Evolutionary conservation across 2,797 vertebrate genomes (phyloP), one percentile per base, ranked within the genome.

Genomic region (Botia kubotai): DNA sequence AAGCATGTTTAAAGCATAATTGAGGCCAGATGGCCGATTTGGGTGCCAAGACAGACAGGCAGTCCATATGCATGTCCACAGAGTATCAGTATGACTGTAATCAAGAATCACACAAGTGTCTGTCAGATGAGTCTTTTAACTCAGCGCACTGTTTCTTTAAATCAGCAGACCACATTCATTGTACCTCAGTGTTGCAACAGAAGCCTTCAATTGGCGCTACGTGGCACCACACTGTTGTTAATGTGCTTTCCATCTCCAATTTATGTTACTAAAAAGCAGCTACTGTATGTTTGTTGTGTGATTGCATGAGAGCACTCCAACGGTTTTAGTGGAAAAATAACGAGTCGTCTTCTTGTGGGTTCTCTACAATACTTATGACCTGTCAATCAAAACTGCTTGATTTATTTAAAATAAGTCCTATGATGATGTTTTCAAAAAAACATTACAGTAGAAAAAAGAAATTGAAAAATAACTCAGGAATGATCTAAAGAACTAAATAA

Each of bases 1-100:
- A 87, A 87, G 84, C 82, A 80, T 85, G 86, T 85, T 87, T 85
- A 87, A 84, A 83, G 80, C 79, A 85, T 87, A 87, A 87, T 87
- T 87, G 84, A 84, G 86, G 84, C 82, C 86, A 87, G 86, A 87
- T 87, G 86, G 86, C 77, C 75, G 82, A 83, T 75, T 85, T 60
- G 72, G 77, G 79, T 85, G 86, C 86, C 86, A 87, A 83, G 81
- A 75, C 75, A 83, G 81, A 77, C 83, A 83, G 82, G 80, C 83
- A 85, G 82, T 80, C 84, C 83, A 84, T 87, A 85, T 87, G 86
- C 75, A 84, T 77, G 86, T 87, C 86, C 81, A 83, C 76, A 78
- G 77, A 82, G 81, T 83, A 83, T 87, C 82, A 85, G 79, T 82
- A 85, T 66, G 76, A 84, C 79, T 83, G 86, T 82, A 87, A 77